phyloP scores from a whole-genome alignment of 1,140 invertebrate species.

The Phenacoccus solenopsis region DNA sequence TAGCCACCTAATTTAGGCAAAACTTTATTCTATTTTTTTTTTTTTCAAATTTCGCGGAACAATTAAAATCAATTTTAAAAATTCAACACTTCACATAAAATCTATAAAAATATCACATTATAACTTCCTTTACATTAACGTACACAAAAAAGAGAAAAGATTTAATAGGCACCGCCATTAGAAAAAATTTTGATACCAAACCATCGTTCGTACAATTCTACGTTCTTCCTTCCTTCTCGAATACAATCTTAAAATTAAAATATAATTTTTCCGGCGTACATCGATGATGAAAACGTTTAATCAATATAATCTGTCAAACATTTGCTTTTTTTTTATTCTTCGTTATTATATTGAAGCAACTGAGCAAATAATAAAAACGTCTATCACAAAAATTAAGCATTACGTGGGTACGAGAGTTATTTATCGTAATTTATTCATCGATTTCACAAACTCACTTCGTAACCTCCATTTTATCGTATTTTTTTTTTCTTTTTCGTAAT shows the following conservation, averaged over 20 bases:
- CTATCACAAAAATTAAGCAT: constrained; percentile 11
- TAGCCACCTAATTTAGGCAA: too few relatives aligned
- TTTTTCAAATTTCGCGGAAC: not conserved
- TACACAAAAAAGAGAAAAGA: too few relatives aligned
- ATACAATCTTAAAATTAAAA: not conserved
- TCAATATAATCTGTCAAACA: not conserved
- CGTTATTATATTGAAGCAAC: not conserved
- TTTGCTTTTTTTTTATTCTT: too few relatives aligned
- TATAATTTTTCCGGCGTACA: not conserved
- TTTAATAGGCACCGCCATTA: too few relatives aligned
- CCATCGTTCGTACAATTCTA: not conserved
- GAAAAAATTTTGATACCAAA: too few relatives aligned
- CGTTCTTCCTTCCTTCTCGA: not conserved
- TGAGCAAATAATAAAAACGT: constrained; percentile 7
- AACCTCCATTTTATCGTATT: not conserved
- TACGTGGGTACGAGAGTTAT: not conserved
- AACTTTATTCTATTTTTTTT: too few relatives aligned
- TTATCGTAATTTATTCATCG: not conserved
- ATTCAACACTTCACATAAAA: not conserved
- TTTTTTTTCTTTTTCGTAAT: not conserved
- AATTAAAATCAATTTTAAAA: not conserved
- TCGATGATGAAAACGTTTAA: not conserved
- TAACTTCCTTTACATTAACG: not conserved
- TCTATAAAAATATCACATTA: not conserved
- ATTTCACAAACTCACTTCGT: constrained; percentile 15